Base-by-base conservation (phyloP, 2,113 vertebrate genomes). In the Willisornis vidua region DNA sequence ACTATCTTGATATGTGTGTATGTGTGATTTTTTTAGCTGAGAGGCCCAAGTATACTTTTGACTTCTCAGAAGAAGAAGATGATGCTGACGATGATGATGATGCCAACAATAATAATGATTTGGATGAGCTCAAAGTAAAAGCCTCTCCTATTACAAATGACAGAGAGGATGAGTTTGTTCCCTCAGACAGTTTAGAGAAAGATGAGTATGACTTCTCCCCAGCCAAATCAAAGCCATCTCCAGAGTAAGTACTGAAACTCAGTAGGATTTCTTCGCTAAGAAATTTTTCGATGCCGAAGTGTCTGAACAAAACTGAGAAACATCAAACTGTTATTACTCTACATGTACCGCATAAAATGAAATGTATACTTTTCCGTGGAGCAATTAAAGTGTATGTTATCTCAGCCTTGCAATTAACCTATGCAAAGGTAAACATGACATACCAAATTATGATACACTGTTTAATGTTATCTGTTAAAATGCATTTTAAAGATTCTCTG, bases 11-110 rank as follows among this genome's bases (percentile, higher is more conserved):
- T 51, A 22, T 66, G 33, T 49, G 24, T 26, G 2, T 66, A 4
- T 57, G 17, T 76, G 43, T 82, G 55, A 19, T 24, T 75, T 59
- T 92, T 71, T 45, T 94, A 99, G 99, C 99, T 55, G 99, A 99
- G 95, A 99, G 99, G 95, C 99, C 99, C 55, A 99, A 99, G 96
- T 99, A 99, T 83, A 99, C 99, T 2, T 99, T 99, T 87, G 99
- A 99, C 96, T 99, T 99, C 98, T 99, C 99, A 4, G 99, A 99
- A 97, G 99, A 99, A 39, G 99, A 99, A 85, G 98, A 98, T 3
- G 98, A 98, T 68, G 98, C 98, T 0, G 99, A 98, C 43, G 98
- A 98, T 9, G 98, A 99, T 10, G 98, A 98, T 19, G 96, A 97
- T 86, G 73, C 90, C 86, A 96, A 95, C 93, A 97, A 97, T 25